Evolutionary conservation across 2,113 vertebrate species (phyloP).

Genomic region (Haliaeetus leucogaster): DNA sequence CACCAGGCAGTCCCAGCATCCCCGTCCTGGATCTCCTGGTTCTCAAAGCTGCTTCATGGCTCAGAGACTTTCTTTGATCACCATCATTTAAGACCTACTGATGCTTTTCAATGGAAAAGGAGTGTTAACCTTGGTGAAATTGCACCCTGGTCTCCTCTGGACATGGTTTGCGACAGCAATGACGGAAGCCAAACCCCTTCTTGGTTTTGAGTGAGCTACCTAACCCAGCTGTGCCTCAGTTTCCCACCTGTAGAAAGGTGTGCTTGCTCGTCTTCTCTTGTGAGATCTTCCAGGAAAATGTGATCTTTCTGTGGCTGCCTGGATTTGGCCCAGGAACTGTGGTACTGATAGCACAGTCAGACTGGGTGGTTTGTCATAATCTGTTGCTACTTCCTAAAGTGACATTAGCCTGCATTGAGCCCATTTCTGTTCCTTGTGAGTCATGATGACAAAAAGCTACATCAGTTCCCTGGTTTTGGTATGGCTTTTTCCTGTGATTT

Average conservation of each 20-base stretch:
- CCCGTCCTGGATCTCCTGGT: not conserved
- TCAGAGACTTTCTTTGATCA: not conserved
- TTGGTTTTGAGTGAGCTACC: not conserved
- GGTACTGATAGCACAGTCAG: not conserved
- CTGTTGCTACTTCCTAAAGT: not conserved
- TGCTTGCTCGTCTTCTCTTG: not conserved
- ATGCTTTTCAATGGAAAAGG: not conserved
- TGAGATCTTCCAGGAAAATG: not conserved
- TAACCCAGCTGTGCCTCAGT: not conserved
- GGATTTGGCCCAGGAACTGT: not conserved
- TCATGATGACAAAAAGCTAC: not conserved
- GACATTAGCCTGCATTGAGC: not conserved
- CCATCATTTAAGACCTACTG: not conserved
- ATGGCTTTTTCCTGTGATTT: not conserved
- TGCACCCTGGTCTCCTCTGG: not conserved
- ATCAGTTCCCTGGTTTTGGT: not conserved
- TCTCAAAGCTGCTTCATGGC: rapidly evolving
- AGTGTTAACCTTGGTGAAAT: not conserved
- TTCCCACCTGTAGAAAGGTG: not conserved
- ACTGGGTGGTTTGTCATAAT: not conserved
- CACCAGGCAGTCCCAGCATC: not conserved
- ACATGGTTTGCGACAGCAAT: rapidly evolving
- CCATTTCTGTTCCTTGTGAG: not conserved
- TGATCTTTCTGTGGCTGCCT: not conserved
- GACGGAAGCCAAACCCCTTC: not conserved